Evolutionary conservation across 2,888 invertebrate species (phyloP), one percentile per base, ranked within the genome.

Genomic region (Busseola fusca): DNA sequence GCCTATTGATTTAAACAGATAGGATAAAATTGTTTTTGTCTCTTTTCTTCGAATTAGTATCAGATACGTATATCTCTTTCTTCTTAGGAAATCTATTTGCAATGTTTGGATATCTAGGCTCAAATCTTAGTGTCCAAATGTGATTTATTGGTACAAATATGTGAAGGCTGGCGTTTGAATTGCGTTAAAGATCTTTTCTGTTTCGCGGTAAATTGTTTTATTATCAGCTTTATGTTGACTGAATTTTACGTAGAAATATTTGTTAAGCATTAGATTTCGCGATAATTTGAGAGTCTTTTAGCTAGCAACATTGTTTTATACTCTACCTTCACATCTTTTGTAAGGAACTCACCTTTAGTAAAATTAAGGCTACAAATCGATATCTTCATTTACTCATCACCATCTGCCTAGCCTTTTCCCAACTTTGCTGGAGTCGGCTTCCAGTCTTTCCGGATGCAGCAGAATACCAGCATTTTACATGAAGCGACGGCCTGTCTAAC

Each of bases 1-100:
- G 78, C 75, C 76, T 83, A 83, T 82, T 83, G 86, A 86, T 86
- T 83, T 78, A 76, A 81, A 78, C 65, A 67, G 84, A 83, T 84
- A 81, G 69, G 57, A 68, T 74, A 76, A 81, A 81, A 80, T 63
- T 72, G 74, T 60, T 69, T 75, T 74, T 58, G 76, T 84, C 80
- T 81, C 86, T 78, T 83, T 84, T 78, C 63, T 37, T n/a, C 50
- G 40, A 57, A 57, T 69, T 64, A n/a, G 27, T 60, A 72, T 64
- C 34, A 18, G 69, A 66, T 83, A 66, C 2, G 10, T 68, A 57
- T 75, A 70, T 84, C 73, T 71, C 60, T 81, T 79, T 84, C 72
- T 60, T 62, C 70, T 78, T 72, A 72, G 69, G 62, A 74, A 84
- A 79, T 78, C 69, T 78, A 74, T 83, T 81, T 72, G 73, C 73